These are phyloP conservation scores for Allacma fusca DNA, from an alignment of 2,888 invertebrate species.

Conservation along the genomic window DNA sequence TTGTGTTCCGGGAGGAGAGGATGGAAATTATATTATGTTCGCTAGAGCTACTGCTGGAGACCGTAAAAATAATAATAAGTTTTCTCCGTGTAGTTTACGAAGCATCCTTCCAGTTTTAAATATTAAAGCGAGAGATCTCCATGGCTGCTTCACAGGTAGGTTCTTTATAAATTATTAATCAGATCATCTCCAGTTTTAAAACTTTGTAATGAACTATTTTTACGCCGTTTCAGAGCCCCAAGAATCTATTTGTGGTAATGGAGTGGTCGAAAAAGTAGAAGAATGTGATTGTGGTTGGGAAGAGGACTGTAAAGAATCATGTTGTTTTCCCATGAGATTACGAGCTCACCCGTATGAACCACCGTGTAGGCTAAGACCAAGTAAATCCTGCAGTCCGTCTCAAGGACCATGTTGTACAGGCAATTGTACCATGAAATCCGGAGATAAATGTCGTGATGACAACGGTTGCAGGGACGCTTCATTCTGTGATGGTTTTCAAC, in stretches of 20 bases:
- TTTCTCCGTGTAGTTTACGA: constrained; percentile 91
- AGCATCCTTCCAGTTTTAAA: constrained; percentile 92
- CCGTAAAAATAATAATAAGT: constrained; percentile 96
- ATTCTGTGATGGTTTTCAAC: constrained; percentile 87
- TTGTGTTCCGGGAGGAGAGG: constrained; percentile 93
- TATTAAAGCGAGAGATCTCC: constrained; percentile 85
- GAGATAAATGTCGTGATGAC: constrained; percentile 88
- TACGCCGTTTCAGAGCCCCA: constrained; percentile 79
- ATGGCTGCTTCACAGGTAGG: constrained; percentile 90
- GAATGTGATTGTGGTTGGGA: constrained; percentile 99
- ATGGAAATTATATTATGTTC: constrained; percentile 99
- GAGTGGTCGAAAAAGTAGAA: constrained; percentile 95
- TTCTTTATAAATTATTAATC: not conserved
- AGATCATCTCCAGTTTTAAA: too few species aligned
- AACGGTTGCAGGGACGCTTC: constrained; percentile 93
- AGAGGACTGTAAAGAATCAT: constrained; percentile 91
- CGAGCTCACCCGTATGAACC: constrained; percentile 79
- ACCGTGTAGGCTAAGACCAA: constrained; percentile 86
- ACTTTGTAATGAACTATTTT: too few species aligned
- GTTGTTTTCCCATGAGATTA: constrained; percentile 90
- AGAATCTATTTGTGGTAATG: constrained; percentile 96
- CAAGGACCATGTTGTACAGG: constrained; percentile 95
- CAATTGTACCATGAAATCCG: constrained; percentile 83
- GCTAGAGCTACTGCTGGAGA: constrained; percentile 98
- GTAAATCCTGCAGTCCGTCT: constrained; percentile 79